A percentile compares a stretch with the other conserved stretches of the same genome.
Conservation (phyloP, 2,888 invertebrate genomes). For the Sinodicranocentrus sp. region DNA sequence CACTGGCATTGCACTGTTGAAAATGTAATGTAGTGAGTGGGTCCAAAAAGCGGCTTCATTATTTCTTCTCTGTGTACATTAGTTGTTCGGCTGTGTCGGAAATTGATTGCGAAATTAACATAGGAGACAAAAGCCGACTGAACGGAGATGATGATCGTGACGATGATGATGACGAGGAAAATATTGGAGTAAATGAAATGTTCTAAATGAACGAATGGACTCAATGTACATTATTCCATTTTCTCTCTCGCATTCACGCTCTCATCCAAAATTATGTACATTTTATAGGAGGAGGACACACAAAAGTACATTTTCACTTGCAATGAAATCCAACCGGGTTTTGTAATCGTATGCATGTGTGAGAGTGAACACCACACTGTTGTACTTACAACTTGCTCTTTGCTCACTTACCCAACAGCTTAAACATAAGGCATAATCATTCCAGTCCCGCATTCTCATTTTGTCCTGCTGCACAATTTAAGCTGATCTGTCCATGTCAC, state of each 20-base stretch:
- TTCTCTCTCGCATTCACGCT: neutral
- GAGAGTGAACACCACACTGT: neutral
- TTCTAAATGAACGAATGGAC: conserved; percentile 63
- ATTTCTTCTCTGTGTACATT: conserved; percentile 59
- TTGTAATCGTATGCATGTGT: conserved; percentile 27
- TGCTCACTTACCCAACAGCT: conserved; percentile 21
- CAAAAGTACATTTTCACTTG: neutral
- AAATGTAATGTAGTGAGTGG: conserved; percentile 18
- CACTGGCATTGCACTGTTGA: neutral
- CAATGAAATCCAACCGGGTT: conserved; percentile 7
- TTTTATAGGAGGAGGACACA: neutral
- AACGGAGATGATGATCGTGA: conserved; percentile 33
- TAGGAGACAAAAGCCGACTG: conserved; percentile 70
- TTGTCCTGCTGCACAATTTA: conserved; percentile 65
- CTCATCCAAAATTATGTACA: conserved; percentile 2
- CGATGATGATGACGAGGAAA: conserved; percentile 49
- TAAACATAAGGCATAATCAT: conserved; percentile 34
- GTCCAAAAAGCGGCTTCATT: conserved; percentile 30
- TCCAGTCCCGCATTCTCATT: conserved; percentile 50
- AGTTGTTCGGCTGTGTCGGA: conserved; percentile 68
- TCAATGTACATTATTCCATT: conserved; percentile 34
- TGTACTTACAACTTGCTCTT: conserved; percentile 25
- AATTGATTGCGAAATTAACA: conserved; percentile 75
- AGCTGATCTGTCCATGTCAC: conserved; percentile 68
- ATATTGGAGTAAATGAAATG: conserved; percentile 66